These are phyloP conservation scores for Macrochelys suwanniensis DNA, from an alignment of 2,797 vertebrate species.

Conservation along the genomic window DNA sequence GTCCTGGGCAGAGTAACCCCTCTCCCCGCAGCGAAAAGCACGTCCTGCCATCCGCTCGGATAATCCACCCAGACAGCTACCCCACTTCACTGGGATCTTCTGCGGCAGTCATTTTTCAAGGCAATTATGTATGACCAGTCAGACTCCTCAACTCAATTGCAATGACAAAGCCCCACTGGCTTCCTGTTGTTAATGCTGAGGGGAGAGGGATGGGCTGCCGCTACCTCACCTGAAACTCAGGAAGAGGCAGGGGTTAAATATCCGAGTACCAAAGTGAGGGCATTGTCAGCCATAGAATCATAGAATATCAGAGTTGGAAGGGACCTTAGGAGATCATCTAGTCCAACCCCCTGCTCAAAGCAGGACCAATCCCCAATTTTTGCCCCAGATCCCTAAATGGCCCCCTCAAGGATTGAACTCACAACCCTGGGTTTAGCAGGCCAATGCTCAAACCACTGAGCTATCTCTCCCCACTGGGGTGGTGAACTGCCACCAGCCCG, in stretches of 20 bases:
- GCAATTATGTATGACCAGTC: not conserved
- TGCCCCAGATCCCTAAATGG: too few species aligned
- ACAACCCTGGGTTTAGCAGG: too few species aligned
- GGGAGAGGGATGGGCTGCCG: not conserved
- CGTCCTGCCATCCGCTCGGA: fast-evolving
- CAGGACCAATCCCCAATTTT: too few species aligned
- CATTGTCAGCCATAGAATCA: not conserved
- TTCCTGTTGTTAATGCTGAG: not conserved
- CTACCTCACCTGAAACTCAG: not conserved
- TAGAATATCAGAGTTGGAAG: too few species aligned
- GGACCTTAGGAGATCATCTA: too few species aligned
- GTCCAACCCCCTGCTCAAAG: too few species aligned
- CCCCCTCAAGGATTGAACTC: too few species aligned
- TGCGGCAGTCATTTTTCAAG: not conserved
- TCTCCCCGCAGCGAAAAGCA: fast-evolving
- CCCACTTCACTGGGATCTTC: fast-evolving
- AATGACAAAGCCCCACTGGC: not conserved
- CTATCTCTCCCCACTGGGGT: too few species aligned
- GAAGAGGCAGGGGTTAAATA: not conserved
- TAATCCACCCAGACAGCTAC: fast-evolving
- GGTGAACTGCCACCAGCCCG: not conserved
- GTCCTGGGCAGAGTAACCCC: fast-evolving
- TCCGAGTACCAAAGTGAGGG: not conserved
- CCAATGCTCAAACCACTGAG: too few species aligned
- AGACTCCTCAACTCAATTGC: fast-evolving